Percentiles rank a stretch among this genome's conserved stretches.
Conservation (phyloP, 2,113 vertebrate genomes). For the Phoxinus phoxinus region DNA sequence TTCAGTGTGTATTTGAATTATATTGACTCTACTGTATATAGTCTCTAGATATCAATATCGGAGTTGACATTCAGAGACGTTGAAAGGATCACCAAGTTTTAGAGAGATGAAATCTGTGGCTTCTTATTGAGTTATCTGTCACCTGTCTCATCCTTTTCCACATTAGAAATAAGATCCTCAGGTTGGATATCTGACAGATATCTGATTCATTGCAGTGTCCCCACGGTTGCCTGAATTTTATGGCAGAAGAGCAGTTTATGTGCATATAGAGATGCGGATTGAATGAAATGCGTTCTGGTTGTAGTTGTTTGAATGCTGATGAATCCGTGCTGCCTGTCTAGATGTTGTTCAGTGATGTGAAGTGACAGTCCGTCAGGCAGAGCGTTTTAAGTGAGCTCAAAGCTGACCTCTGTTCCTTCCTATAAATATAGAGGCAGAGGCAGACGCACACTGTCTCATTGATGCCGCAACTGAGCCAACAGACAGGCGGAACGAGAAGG, state of each 20-base stretch:
- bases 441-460: slow-evolving; percentile 11
- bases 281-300: slow-evolving; percentile 4
- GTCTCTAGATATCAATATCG: not conserved
- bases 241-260: not conserved
- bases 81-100: not conserved
- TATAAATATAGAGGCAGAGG: slow-evolving; percentile 11
- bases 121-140: slow-evolving; percentile 9
- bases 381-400: not conserved
- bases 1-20: not conserved
- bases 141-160: not conserved
- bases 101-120: not conserved
- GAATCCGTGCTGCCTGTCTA: not conserved
- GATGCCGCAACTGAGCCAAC: not conserved
- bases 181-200: not conserved
- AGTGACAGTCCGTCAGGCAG: slow-evolving; percentile 8
- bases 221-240: not conserved
- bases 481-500: not conserved
- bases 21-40: too few species aligned
- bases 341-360: slow-evolving; percentile 27
- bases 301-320: slow-evolving; percentile 12
- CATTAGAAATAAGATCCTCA: not conserved
- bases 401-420: slow-evolving; percentile 22
- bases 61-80: not conserved
- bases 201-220: not conserved
- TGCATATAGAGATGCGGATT: not conserved